These are phyloP conservation scores for Odontesthes bonariensis DNA, from an alignment of 2,113 vertebrate species.

Conservation along the genomic window DNA sequence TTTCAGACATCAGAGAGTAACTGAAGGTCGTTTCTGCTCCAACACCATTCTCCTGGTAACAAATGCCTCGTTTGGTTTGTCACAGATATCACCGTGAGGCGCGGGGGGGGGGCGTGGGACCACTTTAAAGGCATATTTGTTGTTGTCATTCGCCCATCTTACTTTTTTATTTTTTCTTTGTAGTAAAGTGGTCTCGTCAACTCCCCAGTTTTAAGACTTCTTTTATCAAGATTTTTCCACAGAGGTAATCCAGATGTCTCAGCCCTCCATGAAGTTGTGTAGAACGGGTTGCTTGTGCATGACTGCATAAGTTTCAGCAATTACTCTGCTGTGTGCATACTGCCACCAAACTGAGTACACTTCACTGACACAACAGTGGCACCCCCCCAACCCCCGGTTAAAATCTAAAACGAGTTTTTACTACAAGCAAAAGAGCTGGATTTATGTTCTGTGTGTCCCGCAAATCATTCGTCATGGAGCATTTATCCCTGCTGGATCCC, in stretches of 20 bases:
- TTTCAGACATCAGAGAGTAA: conserved; percentile 57
- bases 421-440: conserved; percentile 49
- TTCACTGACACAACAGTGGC: conserved; percentile 23
- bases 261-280: conserved; percentile 7
- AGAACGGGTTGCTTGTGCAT: conserved; percentile 25
- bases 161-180: conserved; percentile 19
- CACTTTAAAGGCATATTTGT: conserved; percentile 25
- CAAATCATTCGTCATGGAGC: conserved; percentile 32
- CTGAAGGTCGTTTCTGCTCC: conserved; percentile 69
- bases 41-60: conserved; percentile 33
- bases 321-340: conserved; percentile 16
- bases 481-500: conserved; percentile 35
- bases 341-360: conserved; percentile 28
- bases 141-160: conserved; percentile 18
- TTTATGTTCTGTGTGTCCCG: conserved; percentile 55
- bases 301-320: conserved; percentile 6
- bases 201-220: conserved; percentile 29
- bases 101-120: neutral
- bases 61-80: conserved; percentile 32
- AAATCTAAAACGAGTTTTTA: conserved; percentile 42
- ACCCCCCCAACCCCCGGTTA: neutral
- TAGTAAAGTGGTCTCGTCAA: conserved; percentile 23
- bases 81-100: conserved; percentile 25
- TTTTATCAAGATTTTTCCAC: conserved; percentile 24
- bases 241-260: neutral